Base-by-base conservation (phyloP, 2,113 vertebrate species). In the Trichechus manatus region DNA sequence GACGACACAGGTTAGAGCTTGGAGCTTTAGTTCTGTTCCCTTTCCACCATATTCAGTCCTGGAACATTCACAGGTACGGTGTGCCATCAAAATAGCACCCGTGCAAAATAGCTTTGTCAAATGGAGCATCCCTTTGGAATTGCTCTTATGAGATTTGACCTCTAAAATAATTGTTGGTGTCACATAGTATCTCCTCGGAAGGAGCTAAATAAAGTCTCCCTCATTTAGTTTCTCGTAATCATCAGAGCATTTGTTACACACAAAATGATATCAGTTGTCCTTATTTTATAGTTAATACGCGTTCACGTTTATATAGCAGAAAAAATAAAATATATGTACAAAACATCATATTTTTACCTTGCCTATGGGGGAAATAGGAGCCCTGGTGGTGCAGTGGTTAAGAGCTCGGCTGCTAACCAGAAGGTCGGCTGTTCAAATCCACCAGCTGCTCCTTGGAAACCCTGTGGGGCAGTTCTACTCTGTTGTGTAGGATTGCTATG, bases 341-440 rank as follows among this genome's bases (percentile, higher is more conserved):
- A 23, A 95, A 77, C 63, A 59, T 94, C 15, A 22, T 50, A 90
- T 64, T 90, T 95, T 93, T 88, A 93, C 83, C 59, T 92, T 85
- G 59, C 59, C 64, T 75, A 0, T 61, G 13, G 39, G 13, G 53
- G 14, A 70, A 89, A 17, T 17, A 56, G 53, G 14, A 56, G 15
- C 53, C 53, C 53, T 56, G 53, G 5, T 53, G 50, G 50, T 53
- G 50, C 50, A 8, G 50, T 53, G 50, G 50, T 53, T 53, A 53
- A 13, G 50, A 53, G 50, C 50, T 53, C 13, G 50, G 50, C 50
- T 53, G 50, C 50, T 13, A 13, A 53, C 50, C 50, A 13, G 9
- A 53, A 53, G 50, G 50, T 53, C 13, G 6, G 50, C 50, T 5
- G 50, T 53, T 53, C 50, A 53, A 53, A 53, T 53, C 50, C 13